Percentiles rank a stretch among this genome's conserved stretches.
Evolutionary conservation across 2,888 invertebrate species (phyloP).

Genomic region (Spodoptera exigua): DNA sequence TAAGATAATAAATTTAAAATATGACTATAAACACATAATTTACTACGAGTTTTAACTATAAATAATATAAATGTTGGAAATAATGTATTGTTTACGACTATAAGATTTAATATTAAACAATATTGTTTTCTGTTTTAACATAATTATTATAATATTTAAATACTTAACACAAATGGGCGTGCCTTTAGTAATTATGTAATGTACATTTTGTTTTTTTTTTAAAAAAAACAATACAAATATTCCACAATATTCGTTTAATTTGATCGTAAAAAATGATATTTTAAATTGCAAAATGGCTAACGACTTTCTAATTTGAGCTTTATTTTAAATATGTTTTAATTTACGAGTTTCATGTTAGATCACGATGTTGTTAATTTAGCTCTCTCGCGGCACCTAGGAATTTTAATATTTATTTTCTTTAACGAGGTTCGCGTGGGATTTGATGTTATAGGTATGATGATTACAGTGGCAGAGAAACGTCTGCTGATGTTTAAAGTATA

Average conservation of each 20-base stretch:
- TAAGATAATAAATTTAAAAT: too few species aligned
- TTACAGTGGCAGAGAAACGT: neutral
- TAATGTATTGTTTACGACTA: too few species aligned
- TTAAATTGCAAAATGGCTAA: neutral
- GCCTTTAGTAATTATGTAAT: constrained; percentile 1
- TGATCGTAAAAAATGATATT: constrained; percentile 8
- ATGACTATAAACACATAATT: too few species aligned
- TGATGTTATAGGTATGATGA: neutral
- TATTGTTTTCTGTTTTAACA: neutral
- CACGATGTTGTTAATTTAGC: neutral
- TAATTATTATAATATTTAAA: neutral
- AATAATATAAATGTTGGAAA: too few species aligned
- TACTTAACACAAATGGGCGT: neutral
- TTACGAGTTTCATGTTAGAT: neutral
- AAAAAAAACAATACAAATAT: neutral
- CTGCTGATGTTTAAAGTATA: too few species aligned
- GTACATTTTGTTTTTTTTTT: neutral
- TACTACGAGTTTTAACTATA: too few species aligned
- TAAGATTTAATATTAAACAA: neutral
- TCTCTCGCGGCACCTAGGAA: constrained; percentile 1
- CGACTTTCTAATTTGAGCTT: constrained; percentile 33
- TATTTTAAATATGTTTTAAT: constrained; percentile 19
- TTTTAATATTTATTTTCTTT: constrained; percentile 1
- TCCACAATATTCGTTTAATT: neutral
- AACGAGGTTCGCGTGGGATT: neutral